phyloP scores from a whole-genome alignment of 2,888 invertebrate genomes.

The Heteromurus nitidus region DNA sequence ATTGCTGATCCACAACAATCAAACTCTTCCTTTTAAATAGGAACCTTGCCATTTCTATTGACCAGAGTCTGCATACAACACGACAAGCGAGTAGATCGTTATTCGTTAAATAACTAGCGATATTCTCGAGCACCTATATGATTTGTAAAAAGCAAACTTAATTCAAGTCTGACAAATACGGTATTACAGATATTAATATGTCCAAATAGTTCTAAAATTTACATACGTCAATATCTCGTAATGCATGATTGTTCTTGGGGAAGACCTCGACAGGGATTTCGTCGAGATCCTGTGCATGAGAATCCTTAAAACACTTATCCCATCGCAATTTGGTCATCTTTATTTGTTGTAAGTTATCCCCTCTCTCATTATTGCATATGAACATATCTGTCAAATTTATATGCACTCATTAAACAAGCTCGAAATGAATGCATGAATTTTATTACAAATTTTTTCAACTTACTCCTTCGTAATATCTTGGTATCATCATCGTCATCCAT shows the following conservation, averaged over 20 bases:
- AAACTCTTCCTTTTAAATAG: conserved; percentile 45
- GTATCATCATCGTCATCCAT: conserved; percentile 18
- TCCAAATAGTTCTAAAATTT: neutral
- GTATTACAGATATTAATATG: neutral
- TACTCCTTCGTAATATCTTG: conserved; percentile 28
- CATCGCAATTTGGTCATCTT: conserved; percentile 17
- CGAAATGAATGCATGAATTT: neutral
- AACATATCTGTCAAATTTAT: conserved; percentile 28
- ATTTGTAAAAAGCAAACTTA: neutral
- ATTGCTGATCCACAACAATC: conserved; percentile 35
- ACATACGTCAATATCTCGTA: conserved; percentile 29
- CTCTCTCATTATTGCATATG: conserved; percentile 19
- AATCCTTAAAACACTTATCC: too few relatives aligned
- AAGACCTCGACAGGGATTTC: neutral
- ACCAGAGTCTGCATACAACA: conserved; percentile 56
- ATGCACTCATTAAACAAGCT: neutral
- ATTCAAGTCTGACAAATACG: too few relatives aligned
- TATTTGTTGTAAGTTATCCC: neutral
- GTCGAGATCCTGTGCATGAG: neutral
- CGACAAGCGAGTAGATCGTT: conserved; percentile 56
- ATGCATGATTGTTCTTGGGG: neutral
- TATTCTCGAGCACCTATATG: conserved; percentile 59
- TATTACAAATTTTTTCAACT: neutral
- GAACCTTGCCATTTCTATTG: conserved; percentile 46
- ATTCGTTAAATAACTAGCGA: conserved; percentile 39